Evolutionary conservation across 2,113 vertebrate genomes (phyloP).

Genomic region (Trematomus loennbergii): DNA sequence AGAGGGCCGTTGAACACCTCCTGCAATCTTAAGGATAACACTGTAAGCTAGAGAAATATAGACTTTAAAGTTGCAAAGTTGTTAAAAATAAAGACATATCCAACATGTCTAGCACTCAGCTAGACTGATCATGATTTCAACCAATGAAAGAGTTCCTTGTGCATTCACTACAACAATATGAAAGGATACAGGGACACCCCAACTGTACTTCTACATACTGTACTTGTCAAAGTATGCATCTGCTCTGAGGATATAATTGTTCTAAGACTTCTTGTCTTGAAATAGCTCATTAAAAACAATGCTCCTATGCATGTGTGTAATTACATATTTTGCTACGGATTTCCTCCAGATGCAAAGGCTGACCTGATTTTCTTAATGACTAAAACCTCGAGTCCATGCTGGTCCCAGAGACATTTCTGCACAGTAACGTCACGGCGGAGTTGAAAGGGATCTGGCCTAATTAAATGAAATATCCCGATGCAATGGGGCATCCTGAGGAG

Average conservation of each 20-base stretch:
- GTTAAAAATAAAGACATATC: neutral
- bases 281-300: constrained; percentile 71
- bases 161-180: neutral
- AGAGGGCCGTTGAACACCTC: neutral
- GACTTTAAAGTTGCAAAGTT: neutral
- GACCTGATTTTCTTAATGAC: constrained; percentile 81
- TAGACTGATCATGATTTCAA: neutral
- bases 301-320: constrained; percentile 52
- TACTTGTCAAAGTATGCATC: constrained; percentile 10
- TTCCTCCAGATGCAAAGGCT: constrained; percentile 64
- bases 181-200: constrained; percentile 11
- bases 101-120: neutral
- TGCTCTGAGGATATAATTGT: constrained; percentile 49
- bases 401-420: constrained; percentile 67
- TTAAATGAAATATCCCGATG: constrained; percentile 77
- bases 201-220: constrained; percentile 6
- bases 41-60: neutral
- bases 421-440: constrained; percentile 53
- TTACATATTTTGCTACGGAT: constrained; percentile 67
- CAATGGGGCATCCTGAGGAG: constrained; percentile 65
- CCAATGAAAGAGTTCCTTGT: neutral
- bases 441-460: constrained; percentile 77
- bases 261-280: constrained; percentile 36
- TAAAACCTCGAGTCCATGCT: constrained; percentile 67
- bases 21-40: neutral